Evolutionary conservation across 1,140 invertebrate species (phyloP).

Genomic region (Halyomorpha halys): DNA sequence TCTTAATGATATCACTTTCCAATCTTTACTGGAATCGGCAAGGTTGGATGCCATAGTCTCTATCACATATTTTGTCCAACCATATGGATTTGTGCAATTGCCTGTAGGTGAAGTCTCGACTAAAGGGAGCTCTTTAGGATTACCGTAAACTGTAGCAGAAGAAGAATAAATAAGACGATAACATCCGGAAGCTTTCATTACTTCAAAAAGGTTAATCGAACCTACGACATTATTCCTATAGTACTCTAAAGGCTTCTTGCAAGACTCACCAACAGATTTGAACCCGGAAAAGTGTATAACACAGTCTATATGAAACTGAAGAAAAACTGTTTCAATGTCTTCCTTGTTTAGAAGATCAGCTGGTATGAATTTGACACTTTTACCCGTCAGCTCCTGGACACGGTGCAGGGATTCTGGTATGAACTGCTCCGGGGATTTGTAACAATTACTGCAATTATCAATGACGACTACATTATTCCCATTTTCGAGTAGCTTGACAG

Average conservation of each 20-base stretch:
- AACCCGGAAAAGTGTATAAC: slow-evolving; percentile 98
- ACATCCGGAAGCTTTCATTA: background rate
- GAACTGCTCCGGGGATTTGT: background rate
- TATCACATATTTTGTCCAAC: slow-evolving; percentile 93
- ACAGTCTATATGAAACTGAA: slow-evolving; percentile 73
- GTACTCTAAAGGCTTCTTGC: slow-evolving; percentile 79
- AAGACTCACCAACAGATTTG: slow-evolving; percentile 96
- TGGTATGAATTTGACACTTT: slow-evolving; percentile 60
- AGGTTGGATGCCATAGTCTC: slow-evolving; percentile 94
- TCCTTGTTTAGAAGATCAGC: slow-evolving; percentile 63
- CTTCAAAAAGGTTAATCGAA: slow-evolving; percentile 81
- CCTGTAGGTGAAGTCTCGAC: slow-evolving; percentile 88
- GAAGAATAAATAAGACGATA: slow-evolving; percentile 69
- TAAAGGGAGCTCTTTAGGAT: slow-evolving; percentile 79
- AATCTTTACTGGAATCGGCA: slow-evolving; percentile 64
- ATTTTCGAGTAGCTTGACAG: slow-evolving; percentile 73
- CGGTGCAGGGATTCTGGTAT: slow-evolving; percentile 63
- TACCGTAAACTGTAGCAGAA: slow-evolving; percentile 97
- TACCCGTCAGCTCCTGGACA: slow-evolving; percentile 71
- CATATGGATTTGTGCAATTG: slow-evolving; percentile 90
- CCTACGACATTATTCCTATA: slow-evolving; percentile 88
- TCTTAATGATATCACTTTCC: slow-evolving; percentile 74
- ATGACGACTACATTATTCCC: slow-evolving; percentile 67
- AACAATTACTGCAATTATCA: slow-evolving; percentile 67
- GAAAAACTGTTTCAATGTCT: slow-evolving; percentile 59